These are phyloP conservation scores for Nothocercus nigrocapillus DNA, from an alignment of 2,113 vertebrate species.

Conservation along the genomic window DNA sequence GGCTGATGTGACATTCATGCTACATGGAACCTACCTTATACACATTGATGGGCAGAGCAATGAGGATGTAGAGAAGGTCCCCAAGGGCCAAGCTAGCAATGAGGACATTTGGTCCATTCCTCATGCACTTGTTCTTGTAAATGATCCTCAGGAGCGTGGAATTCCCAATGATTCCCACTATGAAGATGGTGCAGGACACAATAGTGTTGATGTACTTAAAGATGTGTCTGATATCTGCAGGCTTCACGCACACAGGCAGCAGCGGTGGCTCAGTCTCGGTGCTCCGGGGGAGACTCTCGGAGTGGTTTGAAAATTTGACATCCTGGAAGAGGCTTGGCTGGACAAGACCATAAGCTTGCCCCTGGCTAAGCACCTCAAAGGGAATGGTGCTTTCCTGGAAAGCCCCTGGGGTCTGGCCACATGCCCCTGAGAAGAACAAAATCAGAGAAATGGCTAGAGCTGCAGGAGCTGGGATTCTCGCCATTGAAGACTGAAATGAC, in stretches of 20 bases:
- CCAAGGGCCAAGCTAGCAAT: conserved; percentile 90
- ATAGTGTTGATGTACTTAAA: conserved; percentile 92
- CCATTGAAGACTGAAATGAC: fast-evolving
- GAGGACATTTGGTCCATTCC: conserved; percentile 90
- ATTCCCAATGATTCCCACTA: conserved; percentile 90
- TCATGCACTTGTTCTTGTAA: conserved; percentile 95
- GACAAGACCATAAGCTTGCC: not conserved
- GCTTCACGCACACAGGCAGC: conserved; percentile 82
- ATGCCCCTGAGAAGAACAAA: not conserved
- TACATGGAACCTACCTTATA: conserved; percentile 78
- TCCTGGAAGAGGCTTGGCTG: not conserved
- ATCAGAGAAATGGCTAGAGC: not conserved
- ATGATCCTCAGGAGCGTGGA: conserved; percentile 90
- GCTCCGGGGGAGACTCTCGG: not conserved
- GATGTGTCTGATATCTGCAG: conserved; percentile 81
- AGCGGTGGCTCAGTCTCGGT: conserved; percentile 14
- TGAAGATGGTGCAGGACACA: conserved; percentile 89
- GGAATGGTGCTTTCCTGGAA: not conserved
- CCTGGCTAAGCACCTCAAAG: not conserved
- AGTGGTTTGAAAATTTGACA: not conserved
- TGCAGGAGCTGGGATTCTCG: fast-evolving
- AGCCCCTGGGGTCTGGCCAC: not conserved
- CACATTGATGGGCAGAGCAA: conserved; percentile 88
- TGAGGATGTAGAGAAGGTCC: conserved; percentile 91
- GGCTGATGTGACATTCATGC: fast-evolving